A percentile compares a stretch with the other conserved stretches of the same genome.
phyloP scores from a whole-genome alignment of 1,140 invertebrate genomes.

The Listronotus bonariensis region DNA sequence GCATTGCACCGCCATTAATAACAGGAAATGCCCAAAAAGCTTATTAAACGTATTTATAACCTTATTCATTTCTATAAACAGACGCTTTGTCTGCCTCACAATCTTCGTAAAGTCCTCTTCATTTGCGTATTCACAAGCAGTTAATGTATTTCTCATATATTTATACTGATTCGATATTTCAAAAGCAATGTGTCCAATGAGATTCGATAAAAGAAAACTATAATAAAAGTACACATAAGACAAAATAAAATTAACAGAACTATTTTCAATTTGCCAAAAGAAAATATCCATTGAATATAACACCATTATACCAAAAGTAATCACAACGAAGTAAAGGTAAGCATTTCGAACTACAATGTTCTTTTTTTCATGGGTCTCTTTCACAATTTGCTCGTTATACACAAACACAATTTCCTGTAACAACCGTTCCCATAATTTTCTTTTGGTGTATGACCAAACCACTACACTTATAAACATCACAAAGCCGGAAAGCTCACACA shows the following conservation, averaged over 20 bases:
- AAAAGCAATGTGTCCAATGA: slow-evolving; percentile 16
- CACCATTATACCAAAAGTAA: slow-evolving; percentile 13
- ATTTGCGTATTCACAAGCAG: slow-evolving; percentile 16
- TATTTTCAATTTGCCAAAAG: slow-evolving; percentile 22
- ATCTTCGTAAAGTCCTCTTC: slow-evolving; percentile 20
- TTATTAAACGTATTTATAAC: slow-evolving; percentile 24
- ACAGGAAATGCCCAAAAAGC: slow-evolving; percentile 21
- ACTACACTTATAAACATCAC: slow-evolving; percentile 21
- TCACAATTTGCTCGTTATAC: slow-evolving; percentile 18
- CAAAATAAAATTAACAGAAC: slow-evolving; percentile 19
- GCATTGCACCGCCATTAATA: slow-evolving; percentile 26
- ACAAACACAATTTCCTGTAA: slow-evolving; percentile 17
- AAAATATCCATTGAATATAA: slow-evolving; percentile 20
- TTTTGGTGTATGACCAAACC: slow-evolving; percentile 20
- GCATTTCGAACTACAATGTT: slow-evolving; percentile 12
- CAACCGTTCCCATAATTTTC: slow-evolving; percentile 21
- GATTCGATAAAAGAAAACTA: slow-evolving; percentile 21
- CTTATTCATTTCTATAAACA: slow-evolving; percentile 18
- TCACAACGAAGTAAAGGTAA: slow-evolving; percentile 20
- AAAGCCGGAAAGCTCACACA: slow-evolving; percentile 20
- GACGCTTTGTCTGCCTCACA: slow-evolving; percentile 2
- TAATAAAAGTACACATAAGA: slow-evolving; percentile 30
- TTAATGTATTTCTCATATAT: slow-evolving; percentile 16
- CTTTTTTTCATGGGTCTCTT: slow-evolving; percentile 15
- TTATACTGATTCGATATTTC: slow-evolving; percentile 23